These are phyloP conservation scores for Vanessa cardui DNA, from an alignment of 2,888 invertebrate genomes.

Conservation along the genomic window DNA sequence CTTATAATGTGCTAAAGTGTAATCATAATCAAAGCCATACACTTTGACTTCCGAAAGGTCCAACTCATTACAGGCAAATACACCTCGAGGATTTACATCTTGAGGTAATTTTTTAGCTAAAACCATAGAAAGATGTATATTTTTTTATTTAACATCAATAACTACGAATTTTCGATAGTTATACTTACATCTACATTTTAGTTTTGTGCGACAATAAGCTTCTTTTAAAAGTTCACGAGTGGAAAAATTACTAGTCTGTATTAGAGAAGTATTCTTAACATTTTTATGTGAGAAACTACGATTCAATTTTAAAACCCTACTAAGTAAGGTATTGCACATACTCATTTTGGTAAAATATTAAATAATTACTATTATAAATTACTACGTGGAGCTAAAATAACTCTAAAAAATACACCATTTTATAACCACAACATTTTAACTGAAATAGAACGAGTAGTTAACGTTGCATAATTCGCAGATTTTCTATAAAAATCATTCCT, in stretches of 20 bases:
- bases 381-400: conserved; percentile 15
- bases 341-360: conserved; percentile 30
- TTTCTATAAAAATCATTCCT: conserved; percentile 25
- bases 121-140: conserved; percentile 44
- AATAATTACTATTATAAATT: conserved; percentile 9
- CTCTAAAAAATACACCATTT: conserved; percentile 18
- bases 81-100: conserved; percentile 93
- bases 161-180: conserved; percentile 7
- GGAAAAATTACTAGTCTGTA: conserved; percentile 55
- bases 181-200: conserved; percentile 88
- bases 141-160: background rate
- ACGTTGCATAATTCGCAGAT: conserved; percentile 48
- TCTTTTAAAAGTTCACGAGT: conserved; percentile 78
- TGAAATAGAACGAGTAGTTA: conserved; percentile 37
- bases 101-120: conserved; percentile 93
- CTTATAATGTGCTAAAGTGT: conserved; percentile 97
- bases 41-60: conserved; percentile 95
- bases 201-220: conserved; percentile 85
- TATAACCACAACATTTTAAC: conserved; percentile 1
- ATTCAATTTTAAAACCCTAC: conserved; percentile 54
- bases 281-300: conserved; percentile 51
- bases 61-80: conserved; percentile 98
- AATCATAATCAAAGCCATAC: conserved; percentile 99
- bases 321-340: conserved; percentile 38
- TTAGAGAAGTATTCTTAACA: conserved; percentile 44